Percentiles rank a stretch among this genome's conserved stretches.
Evolutionary conservation across 2,888 invertebrate species (phyloP).

Genomic region (Tachina fera): DNA sequence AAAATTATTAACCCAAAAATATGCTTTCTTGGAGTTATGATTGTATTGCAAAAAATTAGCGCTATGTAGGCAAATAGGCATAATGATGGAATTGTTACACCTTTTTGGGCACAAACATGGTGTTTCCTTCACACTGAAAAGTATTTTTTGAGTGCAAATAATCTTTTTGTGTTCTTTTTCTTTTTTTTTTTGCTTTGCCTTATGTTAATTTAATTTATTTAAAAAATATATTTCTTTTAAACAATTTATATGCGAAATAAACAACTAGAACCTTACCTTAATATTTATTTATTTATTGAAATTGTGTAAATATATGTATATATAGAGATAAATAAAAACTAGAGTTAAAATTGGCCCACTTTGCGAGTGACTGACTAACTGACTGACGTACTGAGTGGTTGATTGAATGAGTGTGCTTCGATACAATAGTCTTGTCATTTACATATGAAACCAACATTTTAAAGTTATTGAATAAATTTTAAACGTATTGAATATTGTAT

Average conservation of each 20-base stretch:
- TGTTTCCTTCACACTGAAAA: too few relatives aligned
- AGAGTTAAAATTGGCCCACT: constrained; percentile 52
- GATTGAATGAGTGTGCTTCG: constrained; percentile 14
- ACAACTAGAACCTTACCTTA: constrained; percentile 1
- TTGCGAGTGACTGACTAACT: constrained; percentile 13
- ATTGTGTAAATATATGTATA: constrained; percentile 40
- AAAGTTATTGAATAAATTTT: constrained; percentile 51
- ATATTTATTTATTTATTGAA: constrained; percentile 31
- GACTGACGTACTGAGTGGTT: not conserved
- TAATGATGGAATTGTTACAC: too few relatives aligned
- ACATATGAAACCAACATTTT: constrained; percentile 57
- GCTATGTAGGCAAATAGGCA: too few relatives aligned
- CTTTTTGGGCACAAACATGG: too few relatives aligned
- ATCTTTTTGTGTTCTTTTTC: not conserved
- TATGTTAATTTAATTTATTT: constrained; percentile 28
- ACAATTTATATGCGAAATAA: not conserved
- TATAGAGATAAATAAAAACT: constrained; percentile 17
- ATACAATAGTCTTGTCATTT: constrained; percentile 46
- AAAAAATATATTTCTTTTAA: constrained; percentile 16
- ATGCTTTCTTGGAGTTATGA: too few relatives aligned
- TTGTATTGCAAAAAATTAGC: too few relatives aligned
- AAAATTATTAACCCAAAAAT: too few relatives aligned
- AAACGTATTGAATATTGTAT: constrained; percentile 2
- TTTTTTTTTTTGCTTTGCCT: constrained; percentile 11
- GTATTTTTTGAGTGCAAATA: not conserved